phyloP scores from a whole-genome alignment of 1,140 invertebrate genomes.

The Campoletis sonorensis region DNA sequence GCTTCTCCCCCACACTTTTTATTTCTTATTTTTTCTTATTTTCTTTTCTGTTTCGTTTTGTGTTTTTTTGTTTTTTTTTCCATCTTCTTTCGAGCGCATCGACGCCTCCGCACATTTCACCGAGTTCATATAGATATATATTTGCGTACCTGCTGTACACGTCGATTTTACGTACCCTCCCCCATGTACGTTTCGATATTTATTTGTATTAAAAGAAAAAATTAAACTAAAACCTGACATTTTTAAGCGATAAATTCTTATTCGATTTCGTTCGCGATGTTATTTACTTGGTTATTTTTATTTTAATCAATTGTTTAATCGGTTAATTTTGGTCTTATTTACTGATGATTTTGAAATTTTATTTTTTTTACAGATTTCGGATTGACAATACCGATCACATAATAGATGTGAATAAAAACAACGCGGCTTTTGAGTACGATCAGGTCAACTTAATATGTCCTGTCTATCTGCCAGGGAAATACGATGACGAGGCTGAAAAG shows the following conservation, averaged over 20 bases:
- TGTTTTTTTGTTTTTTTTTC: too few species aligned
- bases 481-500: conserved; percentile 93
- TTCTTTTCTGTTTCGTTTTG: too few species aligned
- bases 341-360: conserved; percentile 56
- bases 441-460: conserved; percentile 98
- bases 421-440: conserved; percentile 94
- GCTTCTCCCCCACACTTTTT: conserved; percentile 30
- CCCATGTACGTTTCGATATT: too few species aligned
- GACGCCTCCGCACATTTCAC: conserved; percentile 31
- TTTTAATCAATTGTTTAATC: not conserved
- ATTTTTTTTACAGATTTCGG: conserved; percentile 87
- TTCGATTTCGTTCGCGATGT: too few species aligned
- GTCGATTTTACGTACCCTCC: not conserved
- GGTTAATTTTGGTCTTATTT: conserved; percentile 12
- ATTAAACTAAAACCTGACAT: not conserved
- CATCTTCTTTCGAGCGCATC: conserved; percentile 1
- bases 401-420: conserved; percentile 96
- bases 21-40: conserved; percentile 4
- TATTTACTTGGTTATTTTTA: too few species aligned
- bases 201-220: not conserved
- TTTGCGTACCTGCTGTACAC: not conserved
- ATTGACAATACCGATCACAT: conserved; percentile 99
- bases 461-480: conserved; percentile 90
- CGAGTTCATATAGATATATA: too few species aligned
- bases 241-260: too few species aligned